Conservation (phyloP, 2,888 invertebrate genomes). For the Campopleginae sp. region DNA sequence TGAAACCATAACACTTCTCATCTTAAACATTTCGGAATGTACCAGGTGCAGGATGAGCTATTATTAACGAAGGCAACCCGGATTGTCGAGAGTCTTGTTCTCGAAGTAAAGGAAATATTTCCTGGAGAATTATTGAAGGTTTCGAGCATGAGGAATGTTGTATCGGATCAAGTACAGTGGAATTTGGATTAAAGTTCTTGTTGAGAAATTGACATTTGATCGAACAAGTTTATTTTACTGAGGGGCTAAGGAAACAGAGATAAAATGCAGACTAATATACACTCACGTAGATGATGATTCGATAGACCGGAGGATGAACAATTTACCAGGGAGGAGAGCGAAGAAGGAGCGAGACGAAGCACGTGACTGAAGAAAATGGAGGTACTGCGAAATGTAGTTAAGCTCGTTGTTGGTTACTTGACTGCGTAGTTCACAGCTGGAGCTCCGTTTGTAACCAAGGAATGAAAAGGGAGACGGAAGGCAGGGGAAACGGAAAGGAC, state of each 20-base stretch:
- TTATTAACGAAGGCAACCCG: background rate
- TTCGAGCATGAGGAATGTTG: background rate
- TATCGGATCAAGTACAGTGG: background rate
- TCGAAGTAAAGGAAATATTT: background rate
- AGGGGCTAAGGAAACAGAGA: constrained; percentile 10
- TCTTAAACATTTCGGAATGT: background rate
- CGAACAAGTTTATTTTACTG: background rate
- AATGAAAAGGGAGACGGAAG: constrained; percentile 30
- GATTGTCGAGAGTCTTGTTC: background rate
- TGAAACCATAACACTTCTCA: background rate
- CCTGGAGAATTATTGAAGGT: background rate
- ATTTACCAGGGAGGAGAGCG: constrained; percentile 11
- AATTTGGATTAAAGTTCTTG: constrained; percentile 6
- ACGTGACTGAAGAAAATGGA: constrained; percentile 56
- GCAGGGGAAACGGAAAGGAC: constrained; percentile 16
- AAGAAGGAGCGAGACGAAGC: constrained; percentile 25
- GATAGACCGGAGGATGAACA: constrained; percentile 37
- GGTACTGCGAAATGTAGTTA: constrained; percentile 58
- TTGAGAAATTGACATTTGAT: background rate
- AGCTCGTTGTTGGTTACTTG: constrained; percentile 48
- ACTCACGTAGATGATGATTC: constrained; percentile 45
- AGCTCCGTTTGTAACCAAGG: constrained; percentile 31
- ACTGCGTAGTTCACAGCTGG: constrained; percentile 40
- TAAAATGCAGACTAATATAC: constrained; percentile 35
- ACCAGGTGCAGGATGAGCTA: background rate